Base-by-base conservation (phyloP, 2,113 vertebrate species). In the Podarcis muralis region DNA sequence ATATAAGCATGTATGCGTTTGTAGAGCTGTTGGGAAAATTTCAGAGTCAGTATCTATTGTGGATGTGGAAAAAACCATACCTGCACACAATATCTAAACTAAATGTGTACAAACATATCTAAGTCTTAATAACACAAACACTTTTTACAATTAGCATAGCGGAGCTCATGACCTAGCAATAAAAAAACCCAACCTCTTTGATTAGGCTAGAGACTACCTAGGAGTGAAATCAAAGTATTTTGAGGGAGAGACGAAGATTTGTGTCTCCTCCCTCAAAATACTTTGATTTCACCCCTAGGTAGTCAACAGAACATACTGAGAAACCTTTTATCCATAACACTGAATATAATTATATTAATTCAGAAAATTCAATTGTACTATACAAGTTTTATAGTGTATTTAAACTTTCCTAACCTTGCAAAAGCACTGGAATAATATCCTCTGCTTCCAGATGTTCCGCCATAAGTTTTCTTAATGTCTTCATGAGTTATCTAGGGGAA, bases 1-100 rank as follows among this genome's bases (percentile, higher is more conserved):
- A 99, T 94, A 99, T 99, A 91, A 99, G 97, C 99, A 99, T 99
- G 91, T 99, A 99, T 15, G 99, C 99, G 94, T 99, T 99, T 90
- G 99, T 99, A 83, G 99, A 99, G 96, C 99, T 99, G 96, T 93
- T 40, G 85, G n/a, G 80, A 1, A 93, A 78, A 94, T 87, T 72
- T 87, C 0, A 90, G 9, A 69, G 62, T 90, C 27, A 90, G 40
- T 30, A 91, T 37, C 8, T 76, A 81, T 82, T 75, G 89, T 85
- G 62, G 20, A 76, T 85, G 15, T 0, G 48, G 48, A 84, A 27
- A 15, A 4, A 87, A 59, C 57, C 83, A 37, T 0, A 69, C 0
- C n/a, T 69, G 48, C 7, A 69, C 91, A 59, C 74, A 22, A 85
- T 80, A 84, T 30, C 6, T 18, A 30, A 79, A 62, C 12, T 62